Base-by-base conservation (phyloP, 1,140 invertebrate genomes). In the Xylocopa sonorina region DNA sequence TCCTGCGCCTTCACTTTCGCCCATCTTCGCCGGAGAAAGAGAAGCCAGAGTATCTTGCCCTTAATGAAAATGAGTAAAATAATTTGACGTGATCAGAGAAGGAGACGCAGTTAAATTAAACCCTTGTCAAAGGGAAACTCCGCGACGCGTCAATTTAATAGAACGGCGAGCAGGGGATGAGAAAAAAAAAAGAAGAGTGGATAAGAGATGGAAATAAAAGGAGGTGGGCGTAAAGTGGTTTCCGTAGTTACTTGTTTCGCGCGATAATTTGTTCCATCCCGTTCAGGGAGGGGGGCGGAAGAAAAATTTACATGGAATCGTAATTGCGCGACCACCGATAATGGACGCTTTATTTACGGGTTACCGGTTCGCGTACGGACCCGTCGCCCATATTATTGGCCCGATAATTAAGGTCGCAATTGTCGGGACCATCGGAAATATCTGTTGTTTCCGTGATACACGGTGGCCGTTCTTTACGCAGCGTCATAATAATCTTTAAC, bases 41-140 rank as follows among this genome's bases (percentile, higher is more conserved):
- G 34, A 73, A n/a, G 43, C n/a, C n/a, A n/a, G 77, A 80, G 72
- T 73, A 76, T 81, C 79, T 83, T 87, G 81, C 72, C 78, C 82
- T 86, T 89, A 89, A 90, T 91, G 85, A 90, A 90, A 89, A 90
- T 87, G 82, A 89, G 84, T 73, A 80, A 86, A 87, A 88, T 89
- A 89, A 88, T 88, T 83, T 84, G 86, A 88, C 75, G 74, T 63
- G 80, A 62, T 80, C 43, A 41, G 75, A 78, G 64, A 58, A 57
- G 43, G 53, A 63, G 57, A 48, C 50, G 38, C 58, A 55, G 68
- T 64, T 63, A 71, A 78, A 78, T 78, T 73, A 78, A 78, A 63
- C 77, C 68, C 50, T 57, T 62, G 68, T 72, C 68, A 64, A 78
- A 72, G 68, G 38, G 29, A 73, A 53, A 64, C 38, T 63, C 29